Percentiles rank a stretch among this genome's conserved stretches.
These are phyloP conservation scores for Pteropus rufus DNA, from an alignment of 2,797 vertebrate species.

Conservation along the genomic window DNA sequence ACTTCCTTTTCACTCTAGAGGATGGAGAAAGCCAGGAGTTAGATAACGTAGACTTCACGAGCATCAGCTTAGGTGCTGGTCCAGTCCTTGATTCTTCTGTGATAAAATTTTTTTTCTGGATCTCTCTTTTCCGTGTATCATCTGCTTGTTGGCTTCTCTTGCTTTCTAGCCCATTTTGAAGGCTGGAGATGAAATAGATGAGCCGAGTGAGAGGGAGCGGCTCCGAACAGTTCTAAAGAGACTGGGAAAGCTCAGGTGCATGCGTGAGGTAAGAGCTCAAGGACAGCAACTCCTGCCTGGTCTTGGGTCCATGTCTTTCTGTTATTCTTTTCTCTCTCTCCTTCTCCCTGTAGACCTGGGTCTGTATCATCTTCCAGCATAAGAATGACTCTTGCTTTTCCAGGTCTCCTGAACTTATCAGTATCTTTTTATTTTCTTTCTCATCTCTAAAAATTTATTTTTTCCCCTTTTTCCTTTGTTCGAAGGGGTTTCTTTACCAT, in stretches of 20 bases:
- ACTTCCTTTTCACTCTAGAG: not conserved
- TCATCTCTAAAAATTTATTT: not conserved
- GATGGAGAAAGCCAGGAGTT: not conserved
- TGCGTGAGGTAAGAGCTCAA: conserved; percentile 86
- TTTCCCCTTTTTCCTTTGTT: not conserved
- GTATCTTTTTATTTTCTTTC: conserved; percentile 36
- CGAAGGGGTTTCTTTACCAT: not conserved
- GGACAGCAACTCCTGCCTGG: not conserved
- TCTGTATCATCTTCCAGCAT: not conserved
- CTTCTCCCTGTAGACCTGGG: not conserved
- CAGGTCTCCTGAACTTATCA: not conserved
- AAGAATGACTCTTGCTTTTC: not conserved
- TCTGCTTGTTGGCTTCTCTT: not conserved
- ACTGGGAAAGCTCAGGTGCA: conserved; percentile 93
- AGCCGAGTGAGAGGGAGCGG: conserved; percentile 89
- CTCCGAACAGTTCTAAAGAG: conserved; percentile 93
- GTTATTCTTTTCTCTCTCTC: not conserved
- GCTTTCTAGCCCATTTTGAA: conserved; percentile 87
- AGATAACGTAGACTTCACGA: not conserved
- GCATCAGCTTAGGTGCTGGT: not conserved
- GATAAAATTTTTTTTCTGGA: not conserved
- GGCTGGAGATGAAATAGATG: conserved; percentile 86
- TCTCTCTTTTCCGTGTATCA: not conserved
- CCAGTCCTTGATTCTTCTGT: not conserved
- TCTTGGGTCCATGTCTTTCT: not conserved